Percentiles rank a stretch among this genome's conserved stretches.
Evolutionary conservation across 1,140 invertebrate genomes (phyloP).

Genomic region (Aphelinus atriplicis): DNA sequence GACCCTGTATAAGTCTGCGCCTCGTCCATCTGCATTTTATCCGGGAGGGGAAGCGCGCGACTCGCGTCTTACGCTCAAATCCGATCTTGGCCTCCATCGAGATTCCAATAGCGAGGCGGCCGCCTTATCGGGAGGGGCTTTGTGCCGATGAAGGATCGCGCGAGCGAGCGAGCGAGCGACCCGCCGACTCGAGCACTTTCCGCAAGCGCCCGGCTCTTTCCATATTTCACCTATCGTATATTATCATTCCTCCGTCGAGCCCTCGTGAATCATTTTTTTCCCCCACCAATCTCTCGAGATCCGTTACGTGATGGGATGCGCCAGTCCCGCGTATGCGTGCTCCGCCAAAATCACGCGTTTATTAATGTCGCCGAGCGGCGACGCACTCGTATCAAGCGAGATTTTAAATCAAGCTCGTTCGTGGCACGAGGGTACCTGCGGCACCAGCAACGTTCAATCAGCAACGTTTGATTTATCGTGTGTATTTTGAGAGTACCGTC

Average conservation of each 20-base stretch:
- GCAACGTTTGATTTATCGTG: too few species aligned
- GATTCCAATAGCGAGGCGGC: constrained; percentile 57
- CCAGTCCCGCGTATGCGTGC: too few species aligned
- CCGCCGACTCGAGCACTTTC: constrained; percentile 51
- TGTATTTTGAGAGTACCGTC: too few species aligned
- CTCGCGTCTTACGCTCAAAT: constrained; percentile 50
- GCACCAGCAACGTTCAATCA: too few species aligned
- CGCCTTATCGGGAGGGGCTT: constrained; percentile 60
- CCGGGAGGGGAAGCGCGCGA: constrained; percentile 46
- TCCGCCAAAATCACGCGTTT: too few species aligned
- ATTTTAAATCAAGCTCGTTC: too few species aligned
- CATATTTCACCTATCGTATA: constrained; percentile 58
- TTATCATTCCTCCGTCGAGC: constrained; percentile 57
- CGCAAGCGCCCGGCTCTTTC: constrained; percentile 43
- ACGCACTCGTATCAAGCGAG: too few species aligned
- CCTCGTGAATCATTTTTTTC: constrained; percentile 55
- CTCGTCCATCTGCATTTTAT: constrained; percentile 64
- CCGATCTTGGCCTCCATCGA: constrained; percentile 59
- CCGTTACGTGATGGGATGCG: too few species aligned
- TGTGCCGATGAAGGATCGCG: constrained; percentile 60
- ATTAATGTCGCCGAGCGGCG: too few species aligned
- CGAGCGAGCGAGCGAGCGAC: constrained; percentile 54
- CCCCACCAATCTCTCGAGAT: too few species aligned
- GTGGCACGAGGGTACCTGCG: too few species aligned
- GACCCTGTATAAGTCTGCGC: constrained; percentile 59